Conservation (phyloP, 2,113 vertebrate species). For the Capreolus pygargus region DNA sequence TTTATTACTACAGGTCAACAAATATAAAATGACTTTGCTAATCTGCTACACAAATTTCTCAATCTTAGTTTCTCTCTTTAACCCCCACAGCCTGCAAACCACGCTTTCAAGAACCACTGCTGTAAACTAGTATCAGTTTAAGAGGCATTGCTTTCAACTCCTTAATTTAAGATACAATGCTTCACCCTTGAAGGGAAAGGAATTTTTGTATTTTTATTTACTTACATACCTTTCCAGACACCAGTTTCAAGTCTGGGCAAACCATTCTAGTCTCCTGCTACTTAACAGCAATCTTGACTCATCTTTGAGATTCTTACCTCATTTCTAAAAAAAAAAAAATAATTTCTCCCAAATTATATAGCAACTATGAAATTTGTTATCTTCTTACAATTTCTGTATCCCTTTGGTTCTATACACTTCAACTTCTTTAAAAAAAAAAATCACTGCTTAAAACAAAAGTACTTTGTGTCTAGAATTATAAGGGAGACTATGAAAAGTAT, state of each 20-base stretch:
- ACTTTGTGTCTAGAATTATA: constrained; percentile 37
- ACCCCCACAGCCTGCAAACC: neutral
- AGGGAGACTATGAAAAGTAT: neutral
- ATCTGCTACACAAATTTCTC: neutral
- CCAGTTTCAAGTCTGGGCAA: neutral
- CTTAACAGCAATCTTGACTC: neutral
- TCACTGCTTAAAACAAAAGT: constrained; percentile 31
- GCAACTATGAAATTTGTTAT: neutral
- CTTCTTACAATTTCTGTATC: neutral
- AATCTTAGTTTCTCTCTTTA: neutral
- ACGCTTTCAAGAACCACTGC: neutral
- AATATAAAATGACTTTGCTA: neutral
- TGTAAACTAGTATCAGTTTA: neutral
- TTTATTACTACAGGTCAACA: neutral
- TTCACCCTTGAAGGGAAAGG: neutral
- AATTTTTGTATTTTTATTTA: neutral
- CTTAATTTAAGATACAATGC: neutral
- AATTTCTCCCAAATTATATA: neutral
- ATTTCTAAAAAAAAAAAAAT: neutral
- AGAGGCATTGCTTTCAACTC: neutral
- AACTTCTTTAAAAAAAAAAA: neutral
- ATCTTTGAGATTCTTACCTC: neutral
- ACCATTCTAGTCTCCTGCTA: neutral
- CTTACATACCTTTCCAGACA: neutral
- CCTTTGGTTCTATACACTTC: constrained; percentile 14